Conservation (phyloP, 2,113 vertebrate species). For the Seriola rivoliana region DNA sequence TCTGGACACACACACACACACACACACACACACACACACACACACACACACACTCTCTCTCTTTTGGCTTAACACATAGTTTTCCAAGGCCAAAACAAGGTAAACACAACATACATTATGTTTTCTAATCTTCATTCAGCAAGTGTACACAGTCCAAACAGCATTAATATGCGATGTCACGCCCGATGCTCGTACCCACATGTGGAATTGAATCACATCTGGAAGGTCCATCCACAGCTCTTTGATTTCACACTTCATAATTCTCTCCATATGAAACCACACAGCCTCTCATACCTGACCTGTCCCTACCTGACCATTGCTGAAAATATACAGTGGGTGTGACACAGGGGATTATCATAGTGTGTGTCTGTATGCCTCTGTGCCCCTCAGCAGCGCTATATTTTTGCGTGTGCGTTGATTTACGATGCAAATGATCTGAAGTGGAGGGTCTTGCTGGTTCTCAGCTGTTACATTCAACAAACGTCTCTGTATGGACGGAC, state of each 20-base stretch:
- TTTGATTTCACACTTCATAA: constrained; percentile 48
- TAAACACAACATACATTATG: not conserved
- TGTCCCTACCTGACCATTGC: not conserved
- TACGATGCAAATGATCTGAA: constrained; percentile 26
- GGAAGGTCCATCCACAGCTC: constrained; percentile 42
- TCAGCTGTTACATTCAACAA: constrained; percentile 57
- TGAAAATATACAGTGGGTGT: not conserved
- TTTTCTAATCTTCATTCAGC: not conserved
- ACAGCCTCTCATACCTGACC: constrained; percentile 17
- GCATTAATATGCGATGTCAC: not conserved
- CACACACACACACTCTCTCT: not conserved
- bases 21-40: not conserved
- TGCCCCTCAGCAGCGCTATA: not conserved
- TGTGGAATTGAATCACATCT: constrained; percentile 42
- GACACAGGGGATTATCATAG: not conserved
- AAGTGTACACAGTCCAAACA: not conserved
- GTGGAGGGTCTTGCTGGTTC: constrained; percentile 17
- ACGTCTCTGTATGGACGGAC: constrained; percentile 32
- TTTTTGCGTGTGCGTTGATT: constrained; percentile 12
- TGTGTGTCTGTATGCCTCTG: constrained; percentile 3
- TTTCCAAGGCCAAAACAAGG: not conserved
- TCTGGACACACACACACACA: constrained; percentile 6
- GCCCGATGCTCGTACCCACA: constrained; percentile 6
- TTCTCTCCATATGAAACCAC: constrained; percentile 37
- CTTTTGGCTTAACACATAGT: not conserved